Evolutionary conservation across 2,797 vertebrate genomes (phyloP), one percentile per base, ranked within the genome.

Genomic region (Gambelia wislizenii): DNA sequence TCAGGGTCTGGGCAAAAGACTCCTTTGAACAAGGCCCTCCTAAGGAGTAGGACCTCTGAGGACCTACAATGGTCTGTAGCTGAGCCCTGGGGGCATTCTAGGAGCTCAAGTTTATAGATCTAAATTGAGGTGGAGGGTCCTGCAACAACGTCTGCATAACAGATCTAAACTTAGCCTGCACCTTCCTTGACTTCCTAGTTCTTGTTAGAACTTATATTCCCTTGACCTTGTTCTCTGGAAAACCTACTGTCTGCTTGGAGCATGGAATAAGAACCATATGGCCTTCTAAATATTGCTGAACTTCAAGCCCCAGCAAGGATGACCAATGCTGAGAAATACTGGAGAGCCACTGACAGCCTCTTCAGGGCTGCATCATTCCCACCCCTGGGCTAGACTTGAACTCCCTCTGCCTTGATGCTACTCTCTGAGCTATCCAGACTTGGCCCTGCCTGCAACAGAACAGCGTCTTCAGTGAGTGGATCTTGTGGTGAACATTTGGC

Each of bases 1-100:
- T 90, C 39, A 36, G n/a, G 44, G 12, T 20, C 39, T 27, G 56
- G n/a, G 7, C 64, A 44, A 92, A 93, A 89, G 42, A 36, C 7
- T 67, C 33, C 64, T 10, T 30, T 67, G 64, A 67, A 7, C 87
- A 89, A 84, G 42, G 4, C 8, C 70, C 78, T 81, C 27, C 27
- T 67, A 27, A 72, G 12, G n/a, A 72, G n/a, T 72, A 36, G 10
- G n/a, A 72, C 69, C 14, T n/a, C 67, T 39, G n/a, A 72, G n/a
- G 36, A 12, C 16, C n/a, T 72, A 36, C 13, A 72, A 72, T 39
- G 69, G 13, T 18, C 33, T 72, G 33, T n/a, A 5, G n/a, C 13
- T 33, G 67, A 69, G 4, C 59, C 59, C 61, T 64, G 61, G 25
- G 25, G 25, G 27, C 27, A 7, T 2, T 36, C 13, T 70, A 1